Conservation (phyloP, 2,888 invertebrate species). For the Clusia tigrina region DNA sequence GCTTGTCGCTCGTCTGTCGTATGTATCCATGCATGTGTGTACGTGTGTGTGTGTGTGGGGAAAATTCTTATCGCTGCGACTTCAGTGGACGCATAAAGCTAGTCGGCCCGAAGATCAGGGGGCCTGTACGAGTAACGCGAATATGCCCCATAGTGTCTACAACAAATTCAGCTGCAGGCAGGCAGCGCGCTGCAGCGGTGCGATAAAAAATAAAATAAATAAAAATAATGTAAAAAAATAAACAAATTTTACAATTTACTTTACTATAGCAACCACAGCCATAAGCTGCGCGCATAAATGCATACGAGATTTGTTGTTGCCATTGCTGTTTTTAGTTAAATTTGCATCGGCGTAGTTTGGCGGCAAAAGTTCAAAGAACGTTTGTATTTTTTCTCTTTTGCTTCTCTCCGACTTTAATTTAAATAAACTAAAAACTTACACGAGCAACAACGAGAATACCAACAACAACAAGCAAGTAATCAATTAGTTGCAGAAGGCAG, state of each 20-base stretch:
- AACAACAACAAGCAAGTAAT: too few relatives aligned
- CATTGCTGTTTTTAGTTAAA: not conserved
- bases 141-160: too few relatives aligned
- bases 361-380: slow-evolving; percentile 5
- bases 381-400: not conserved
- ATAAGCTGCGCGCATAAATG: slow-evolving; percentile 1
- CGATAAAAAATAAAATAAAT: not conserved
- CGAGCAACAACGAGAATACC: not conserved
- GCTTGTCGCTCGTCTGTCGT: not conserved
- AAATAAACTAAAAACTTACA: not conserved
- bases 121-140: not conserved
- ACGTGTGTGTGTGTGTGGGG: not conserved
- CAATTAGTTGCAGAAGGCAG: slow-evolving; percentile 1
- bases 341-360: slow-evolving; percentile 9
- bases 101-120: too few relatives aligned
- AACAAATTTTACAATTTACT: not conserved
- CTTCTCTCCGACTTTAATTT: not conserved
- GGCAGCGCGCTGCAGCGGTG: too few relatives aligned
- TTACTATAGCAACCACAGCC: too few relatives aligned
- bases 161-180: too few relatives aligned
- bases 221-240: not conserved
- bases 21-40: slow-evolving; percentile 1
- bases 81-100: not conserved
- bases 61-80: not conserved
- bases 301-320: slow-evolving; percentile 1